Base-by-base conservation (phyloP, 1,140 invertebrate species). In the Apis cerana region DNA sequence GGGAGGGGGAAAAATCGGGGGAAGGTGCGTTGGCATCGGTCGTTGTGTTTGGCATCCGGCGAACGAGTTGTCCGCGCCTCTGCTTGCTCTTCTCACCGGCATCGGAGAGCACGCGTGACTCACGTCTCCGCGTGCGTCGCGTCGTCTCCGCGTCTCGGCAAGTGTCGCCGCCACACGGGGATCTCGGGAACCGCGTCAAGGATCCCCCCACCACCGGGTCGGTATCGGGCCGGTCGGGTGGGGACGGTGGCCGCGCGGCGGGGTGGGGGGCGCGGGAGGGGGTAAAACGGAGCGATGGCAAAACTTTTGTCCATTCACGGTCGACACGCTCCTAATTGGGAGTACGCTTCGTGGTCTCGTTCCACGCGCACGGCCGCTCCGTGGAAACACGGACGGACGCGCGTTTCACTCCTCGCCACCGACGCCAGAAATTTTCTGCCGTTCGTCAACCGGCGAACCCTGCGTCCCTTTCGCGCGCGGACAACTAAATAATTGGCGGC, bases 81-180 rank as follows among this genome's bases (percentile, higher is more conserved):
- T 1, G 70, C 33, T n/a, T 67, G 21, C 61, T 75, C 61, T 58
- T 48, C 61, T 56, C 74, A 33, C 64, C 54, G 80, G 79, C 64
- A 58, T 87, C 69, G 62, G 72, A 70, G 82, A 70, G 82, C 87
- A 88, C 92, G 90, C 89, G 92, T 93, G 92, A 93, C 91, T 93
- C 92, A 92, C 91, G 89, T 89, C 87, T 89, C 84, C 75, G 88
- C 84, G 87, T 85, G 88, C 87, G 88, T 83, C 75, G 88, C 84
- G 87, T 85, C 87, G 87, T 88, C 88, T 86, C 82, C 82, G 80
- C 85, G 75, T 80, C 85, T 90, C 87, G 92, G 87, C 82, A 91
- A 87, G 92, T 94, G 92, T 82, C 90, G 93, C 93, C 93, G 91
- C 92, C 93, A 85, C 88, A 84, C 92, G 93, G 93, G 92, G 89